Conservation (phyloP, 2,113 vertebrate species). For the Tragelaphus buxtoni region DNA sequence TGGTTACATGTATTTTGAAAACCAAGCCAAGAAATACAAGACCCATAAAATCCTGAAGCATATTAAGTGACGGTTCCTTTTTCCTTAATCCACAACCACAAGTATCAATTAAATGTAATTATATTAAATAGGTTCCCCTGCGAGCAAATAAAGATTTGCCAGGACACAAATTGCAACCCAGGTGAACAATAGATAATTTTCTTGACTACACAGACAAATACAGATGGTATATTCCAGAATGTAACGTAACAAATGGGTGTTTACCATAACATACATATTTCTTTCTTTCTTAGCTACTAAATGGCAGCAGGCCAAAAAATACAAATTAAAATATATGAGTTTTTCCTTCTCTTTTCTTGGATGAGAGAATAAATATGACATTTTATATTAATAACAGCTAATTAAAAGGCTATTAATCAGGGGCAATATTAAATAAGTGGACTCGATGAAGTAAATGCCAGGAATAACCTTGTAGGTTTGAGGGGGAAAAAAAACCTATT, state of each 20-base stretch:
- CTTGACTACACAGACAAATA: conserved; percentile 65
- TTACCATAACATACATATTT: conserved; percentile 53
- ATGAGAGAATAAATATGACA: conserved; percentile 70
- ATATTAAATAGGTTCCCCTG: conserved; percentile 68
- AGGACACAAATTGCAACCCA: conserved; percentile 70
- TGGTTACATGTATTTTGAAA: conserved; percentile 73
- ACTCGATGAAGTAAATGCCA: conserved; percentile 64
- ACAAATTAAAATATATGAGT: conserved; percentile 76
- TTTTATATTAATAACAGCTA: conserved; percentile 78
- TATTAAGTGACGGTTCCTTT: conserved; percentile 72
- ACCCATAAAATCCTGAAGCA: conserved; percentile 64
- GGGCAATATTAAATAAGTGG: conserved; percentile 74
- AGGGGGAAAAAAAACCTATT: conserved; percentile 27
- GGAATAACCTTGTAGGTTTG: conserved; percentile 69
- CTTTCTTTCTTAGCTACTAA: conserved; percentile 71
- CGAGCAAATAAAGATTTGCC: conserved; percentile 68
- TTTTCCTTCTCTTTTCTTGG: conserved; percentile 74
- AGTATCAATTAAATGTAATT: conserved; percentile 78
- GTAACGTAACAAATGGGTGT: conserved; percentile 43
- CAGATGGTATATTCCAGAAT: conserved; percentile 45
- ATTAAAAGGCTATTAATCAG: conserved; percentile 76
- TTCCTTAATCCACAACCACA: conserved; percentile 69
- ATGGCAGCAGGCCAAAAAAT: conserved; percentile 71
- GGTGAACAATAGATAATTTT: conserved; percentile 70
- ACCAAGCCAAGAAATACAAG: conserved; percentile 75